Base-by-base conservation (phyloP, 2,797 vertebrate genomes). In the Lophotriccus pileatus region DNA sequence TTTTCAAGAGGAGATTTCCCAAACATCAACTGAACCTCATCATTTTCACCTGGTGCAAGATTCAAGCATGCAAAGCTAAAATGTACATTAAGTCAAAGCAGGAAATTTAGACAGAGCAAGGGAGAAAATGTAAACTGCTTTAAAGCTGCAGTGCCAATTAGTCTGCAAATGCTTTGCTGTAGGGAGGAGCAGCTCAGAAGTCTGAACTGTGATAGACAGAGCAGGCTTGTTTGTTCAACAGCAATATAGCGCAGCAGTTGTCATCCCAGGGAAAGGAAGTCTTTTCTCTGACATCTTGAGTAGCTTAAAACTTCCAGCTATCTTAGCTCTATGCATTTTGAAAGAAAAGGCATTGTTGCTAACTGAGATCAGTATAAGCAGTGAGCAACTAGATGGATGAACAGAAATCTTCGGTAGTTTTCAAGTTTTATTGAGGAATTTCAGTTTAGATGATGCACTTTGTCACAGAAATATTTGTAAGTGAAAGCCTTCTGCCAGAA, bases 21-120 rank as follows among this genome's bases (percentile, higher is more conserved):
- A 24, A 0, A 41, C 1, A 2, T 64, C 30, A 34, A 0, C 16
- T 60, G 28, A 73, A 30, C 12, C 17, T 79, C 12, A 6, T 64
- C 34, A 2, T 60, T 85, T 56, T 24, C 30, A 63, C 39, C n/a
- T 67, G 28, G 37, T 69, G 18, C 2, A 24, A 55, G n/a, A 49
- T 74, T 67, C 47, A 18, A 55, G 67, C 49, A 32, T 6, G 4
- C 30, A 55, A 77, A 80, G 39, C 66, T 79, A 5, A 56, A 64
- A 79, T 55, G 17, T 5, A 4, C 0, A 0, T 47, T 55, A 41
- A 14, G 23, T 68, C 46, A 50, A 75, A 81, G n/a, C 32, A 46
- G 36, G 36, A 63, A 46, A 62, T 53, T 49, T 63, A 41, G 13
- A 3, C 25, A 58, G 30, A 47, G 9, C 14, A 50, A 52, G n/a